A percentile compares a stretch with the other conserved stretches of the same genome.
These are phyloP conservation scores for Chrysemys picta DNA, from an alignment of 2,113 vertebrate genomes.

Conservation along the genomic window DNA sequence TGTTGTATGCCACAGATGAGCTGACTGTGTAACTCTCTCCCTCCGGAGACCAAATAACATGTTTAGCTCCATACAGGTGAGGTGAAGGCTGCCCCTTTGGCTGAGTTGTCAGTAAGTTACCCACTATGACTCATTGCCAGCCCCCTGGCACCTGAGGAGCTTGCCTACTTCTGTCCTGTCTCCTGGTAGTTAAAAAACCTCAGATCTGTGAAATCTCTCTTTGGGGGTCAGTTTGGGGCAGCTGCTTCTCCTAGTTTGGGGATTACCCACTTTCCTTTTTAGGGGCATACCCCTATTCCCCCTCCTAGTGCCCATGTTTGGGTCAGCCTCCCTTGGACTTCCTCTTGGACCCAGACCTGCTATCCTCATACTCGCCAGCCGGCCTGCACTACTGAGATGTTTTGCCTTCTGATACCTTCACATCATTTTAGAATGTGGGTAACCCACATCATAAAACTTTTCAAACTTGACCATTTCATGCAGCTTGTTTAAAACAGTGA, in stretches of 20 bases:
- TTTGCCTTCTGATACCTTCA: too few relatives aligned
- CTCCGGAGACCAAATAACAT: not conserved
- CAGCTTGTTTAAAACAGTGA: too few relatives aligned
- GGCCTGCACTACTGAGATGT: too few relatives aligned
- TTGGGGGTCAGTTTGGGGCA: too few relatives aligned
- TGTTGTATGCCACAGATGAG: not conserved
- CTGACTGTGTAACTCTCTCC: not conserved
- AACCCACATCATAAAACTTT: not conserved
- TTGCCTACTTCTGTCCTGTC: not conserved
- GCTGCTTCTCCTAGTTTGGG: too few relatives aligned
- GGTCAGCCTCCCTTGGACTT: too few relatives aligned
- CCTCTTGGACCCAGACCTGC: not conserved
- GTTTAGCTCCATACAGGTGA: not conserved
- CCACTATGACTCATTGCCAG: not conserved
- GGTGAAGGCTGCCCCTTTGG: not conserved
- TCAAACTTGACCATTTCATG: not conserved
- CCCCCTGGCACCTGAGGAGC: not conserved
- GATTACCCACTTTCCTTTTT: too few relatives aligned
- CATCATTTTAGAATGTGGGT: too few relatives aligned
- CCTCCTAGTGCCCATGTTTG: too few relatives aligned
- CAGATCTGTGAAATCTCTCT: not conserved
- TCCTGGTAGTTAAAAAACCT: not conserved
- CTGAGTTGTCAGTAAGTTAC: not conserved
- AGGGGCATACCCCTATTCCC: too few relatives aligned
- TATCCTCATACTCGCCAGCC: not conserved